Conservation (phyloP, 2,797 vertebrate genomes). For the Pachyuromys duprasi region DNA sequence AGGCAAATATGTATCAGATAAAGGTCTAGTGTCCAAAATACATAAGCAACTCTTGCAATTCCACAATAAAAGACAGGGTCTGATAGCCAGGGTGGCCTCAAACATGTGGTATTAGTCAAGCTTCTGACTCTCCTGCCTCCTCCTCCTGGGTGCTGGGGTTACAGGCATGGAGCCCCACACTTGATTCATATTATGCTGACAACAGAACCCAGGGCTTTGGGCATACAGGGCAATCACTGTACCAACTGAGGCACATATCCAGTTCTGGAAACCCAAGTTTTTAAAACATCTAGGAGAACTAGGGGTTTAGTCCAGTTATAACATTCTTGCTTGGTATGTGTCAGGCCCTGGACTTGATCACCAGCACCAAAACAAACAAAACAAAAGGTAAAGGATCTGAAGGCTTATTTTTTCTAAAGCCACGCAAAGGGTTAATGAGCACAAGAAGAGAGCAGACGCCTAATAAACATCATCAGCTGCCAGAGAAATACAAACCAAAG, state of each 20-base stretch:
- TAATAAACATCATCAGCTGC: not conserved
- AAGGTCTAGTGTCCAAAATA: not conserved
- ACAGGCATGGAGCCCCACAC: not conserved
- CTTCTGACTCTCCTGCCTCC: not conserved
- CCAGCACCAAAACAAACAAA: not conserved
- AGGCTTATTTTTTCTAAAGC: not conserved
- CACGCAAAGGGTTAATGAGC: not conserved
- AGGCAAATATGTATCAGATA: not conserved
- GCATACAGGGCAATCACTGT: not conserved
- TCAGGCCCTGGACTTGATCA: not conserved
- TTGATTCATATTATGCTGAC: too few species aligned
- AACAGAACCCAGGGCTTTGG: not conserved
- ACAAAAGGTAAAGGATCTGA: slow-evolving; percentile 37
- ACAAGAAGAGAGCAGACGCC: not conserved
- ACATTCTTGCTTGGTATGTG: not conserved
- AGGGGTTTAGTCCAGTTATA: not conserved
- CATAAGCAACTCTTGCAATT: not conserved
- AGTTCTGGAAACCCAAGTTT: not conserved
- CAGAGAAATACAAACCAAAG: slow-evolving; percentile 44
- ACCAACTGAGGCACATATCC: not conserved
- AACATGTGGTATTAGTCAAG: not conserved
- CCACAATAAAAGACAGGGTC: slow-evolving; percentile 7
- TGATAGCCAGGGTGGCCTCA: not conserved
- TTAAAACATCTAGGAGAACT: not conserved
- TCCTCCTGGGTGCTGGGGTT: not conserved